A percentile compares a stretch with the other conserved stretches of the same genome.
These are phyloP conservation scores for Bombus fervidus DNA, from an alignment of 1,140 invertebrate genomes.

Conservation along the genomic window DNA sequence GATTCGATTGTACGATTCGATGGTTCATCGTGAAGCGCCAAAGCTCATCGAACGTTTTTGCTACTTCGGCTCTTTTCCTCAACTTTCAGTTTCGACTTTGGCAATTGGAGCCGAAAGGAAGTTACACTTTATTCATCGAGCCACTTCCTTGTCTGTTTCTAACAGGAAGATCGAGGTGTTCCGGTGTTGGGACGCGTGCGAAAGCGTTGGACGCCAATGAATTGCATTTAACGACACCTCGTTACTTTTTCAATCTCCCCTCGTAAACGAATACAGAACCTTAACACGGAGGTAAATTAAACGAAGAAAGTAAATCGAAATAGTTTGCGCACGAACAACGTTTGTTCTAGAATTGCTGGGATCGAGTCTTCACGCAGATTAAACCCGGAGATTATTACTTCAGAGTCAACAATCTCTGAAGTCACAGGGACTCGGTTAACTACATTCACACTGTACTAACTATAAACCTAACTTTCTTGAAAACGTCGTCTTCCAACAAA, in stretches of 20 bases:
- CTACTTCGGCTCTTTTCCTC: slow-evolving; percentile 22
- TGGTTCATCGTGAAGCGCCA: slow-evolving; percentile 7
- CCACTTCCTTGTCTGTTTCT: slow-evolving; percentile 28
- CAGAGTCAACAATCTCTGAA: background rate
- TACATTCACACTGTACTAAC: background rate
- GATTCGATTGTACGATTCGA: slow-evolving; percentile 32
- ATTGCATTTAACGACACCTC: slow-evolving; percentile 33
- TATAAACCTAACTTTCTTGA: background rate
- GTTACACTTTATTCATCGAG: slow-evolving; percentile 57
- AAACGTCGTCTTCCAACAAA: background rate
- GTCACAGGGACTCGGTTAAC: background rate
- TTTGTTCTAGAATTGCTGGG: background rate
- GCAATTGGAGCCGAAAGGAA: slow-evolving; percentile 19
- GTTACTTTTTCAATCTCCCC: slow-evolving; percentile 3
- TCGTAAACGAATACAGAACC: background rate
- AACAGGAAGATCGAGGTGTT: slow-evolving; percentile 23
- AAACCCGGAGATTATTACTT: background rate
- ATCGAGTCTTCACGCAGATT: background rate
- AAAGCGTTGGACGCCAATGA: slow-evolving; percentile 48
- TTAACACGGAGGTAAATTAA: no score
- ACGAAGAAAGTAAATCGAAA: background rate
- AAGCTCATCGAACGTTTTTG: background rate
- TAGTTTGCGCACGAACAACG: background rate
- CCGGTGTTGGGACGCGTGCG: background rate
- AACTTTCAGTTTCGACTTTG: slow-evolving; percentile 32